These are phyloP conservation scores for Tethya wilhelma DNA, from an alignment of 37 sponge, comb jelly and placozoan genomes.

Conservation along the genomic window DNA sequence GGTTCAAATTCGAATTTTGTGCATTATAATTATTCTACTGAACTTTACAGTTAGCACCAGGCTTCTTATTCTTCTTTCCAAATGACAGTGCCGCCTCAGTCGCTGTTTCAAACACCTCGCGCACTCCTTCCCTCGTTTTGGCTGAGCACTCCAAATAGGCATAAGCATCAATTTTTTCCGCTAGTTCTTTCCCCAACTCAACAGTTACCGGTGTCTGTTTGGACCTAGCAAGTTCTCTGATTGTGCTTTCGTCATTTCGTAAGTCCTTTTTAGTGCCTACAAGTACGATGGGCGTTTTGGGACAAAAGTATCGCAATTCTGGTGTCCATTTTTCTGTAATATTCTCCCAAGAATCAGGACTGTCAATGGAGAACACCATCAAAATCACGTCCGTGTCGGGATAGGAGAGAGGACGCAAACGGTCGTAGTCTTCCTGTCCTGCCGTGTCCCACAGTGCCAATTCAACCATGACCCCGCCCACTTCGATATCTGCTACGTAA, in stretches of 20 bases:
- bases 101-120: not conserved
- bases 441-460: slow-evolving; percentile 10
- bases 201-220: not conserved
- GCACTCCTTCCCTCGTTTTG: not conserved
- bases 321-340: slow-evolving; percentile 82
- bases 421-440: too few species aligned
- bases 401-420: slow-evolving; percentile 91
- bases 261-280: not conserved
- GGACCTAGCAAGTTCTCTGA: slow-evolving; percentile 57
- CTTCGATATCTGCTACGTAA: not conserved
- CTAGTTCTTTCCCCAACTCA: not conserved
- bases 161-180: not conserved
- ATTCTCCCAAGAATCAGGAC: slow-evolving; percentile 91
- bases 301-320: not conserved
- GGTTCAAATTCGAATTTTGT: not conserved
- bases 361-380: slow-evolving; percentile 86
- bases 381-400: slow-evolving; percentile 94
- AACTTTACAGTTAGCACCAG: too few species aligned
- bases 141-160: not conserved
- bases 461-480: not conserved
- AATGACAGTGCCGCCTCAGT: not conserved
- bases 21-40: not conserved
- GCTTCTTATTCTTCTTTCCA: too few species aligned
- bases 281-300: not conserved
- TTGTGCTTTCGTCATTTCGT: slow-evolving; percentile 18